phyloP scores from a whole-genome alignment of 1,140 invertebrate genomes.

The Hyles euphorbiae region DNA sequence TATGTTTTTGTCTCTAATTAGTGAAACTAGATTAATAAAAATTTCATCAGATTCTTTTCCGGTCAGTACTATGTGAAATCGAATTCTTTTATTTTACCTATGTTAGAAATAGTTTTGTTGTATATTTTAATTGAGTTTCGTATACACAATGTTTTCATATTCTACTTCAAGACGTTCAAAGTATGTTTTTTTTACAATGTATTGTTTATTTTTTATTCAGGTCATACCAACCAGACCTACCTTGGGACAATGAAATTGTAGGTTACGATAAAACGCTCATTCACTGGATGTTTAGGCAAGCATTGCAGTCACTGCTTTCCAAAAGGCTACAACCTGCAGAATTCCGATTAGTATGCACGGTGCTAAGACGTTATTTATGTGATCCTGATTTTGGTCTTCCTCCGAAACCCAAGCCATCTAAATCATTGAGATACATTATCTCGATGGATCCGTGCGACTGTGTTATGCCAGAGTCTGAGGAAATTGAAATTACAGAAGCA shows the following conservation, averaged over 20 bases:
- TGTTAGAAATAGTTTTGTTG: no score
- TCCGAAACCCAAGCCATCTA: conserved; percentile 28
- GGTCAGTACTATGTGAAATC: no score
- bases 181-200: no score
- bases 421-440: conserved; percentile 32
- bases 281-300: conserved; percentile 66
- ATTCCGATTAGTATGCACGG: conserved; percentile 27
- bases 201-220: conserved; percentile 20
- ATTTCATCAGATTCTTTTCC: no score
- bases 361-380: conserved; percentile 42
- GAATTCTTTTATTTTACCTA: no score
- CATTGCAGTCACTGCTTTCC: conserved; percentile 39
- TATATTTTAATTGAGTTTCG: no score
- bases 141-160: no score
- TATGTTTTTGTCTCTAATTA: no score
- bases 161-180: no score
- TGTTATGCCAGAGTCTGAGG: conserved; percentile 42
- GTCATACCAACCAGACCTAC: conserved; percentile 56
- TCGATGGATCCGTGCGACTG: conserved; percentile 51
- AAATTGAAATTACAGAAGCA: conserved; percentile 34
- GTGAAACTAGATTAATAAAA: no score
- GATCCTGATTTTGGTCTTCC: conserved; percentile 60
- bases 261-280: conserved; percentile 42
- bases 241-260: conserved; percentile 45
- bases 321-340: conserved; percentile 35